These are phyloP conservation scores for Cyphomyrus plagiostoma DNA, from an alignment of 2,113 vertebrate genomes.

Conservation along the genomic window DNA sequence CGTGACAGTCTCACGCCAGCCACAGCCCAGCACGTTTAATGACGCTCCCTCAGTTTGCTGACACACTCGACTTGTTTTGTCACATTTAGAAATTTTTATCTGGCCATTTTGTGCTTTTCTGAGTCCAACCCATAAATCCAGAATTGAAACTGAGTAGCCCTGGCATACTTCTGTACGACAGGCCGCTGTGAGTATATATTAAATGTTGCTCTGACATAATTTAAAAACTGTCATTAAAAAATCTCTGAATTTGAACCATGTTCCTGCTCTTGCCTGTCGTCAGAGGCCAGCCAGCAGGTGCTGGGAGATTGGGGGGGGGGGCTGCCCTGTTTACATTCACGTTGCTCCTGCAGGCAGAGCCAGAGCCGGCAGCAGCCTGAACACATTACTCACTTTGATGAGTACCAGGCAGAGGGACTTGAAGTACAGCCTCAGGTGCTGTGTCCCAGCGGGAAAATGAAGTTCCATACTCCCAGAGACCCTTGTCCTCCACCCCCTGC, in stretches of 20 bases:
- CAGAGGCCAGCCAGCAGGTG: constrained; percentile 8
- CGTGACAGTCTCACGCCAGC: too few species aligned
- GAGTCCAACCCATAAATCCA: neutral
- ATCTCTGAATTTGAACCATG: neutral
- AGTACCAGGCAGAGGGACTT: constrained; percentile 21
- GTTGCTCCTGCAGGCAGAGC: constrained; percentile 16
- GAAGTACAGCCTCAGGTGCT: constrained; percentile 18
- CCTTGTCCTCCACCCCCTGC: neutral
- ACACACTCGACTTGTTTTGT: neutral
- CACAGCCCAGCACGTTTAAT: neutral
- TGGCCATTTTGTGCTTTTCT: neutral
- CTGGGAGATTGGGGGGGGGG: constrained; percentile 18
- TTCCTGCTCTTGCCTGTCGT: neutral
- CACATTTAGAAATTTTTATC: neutral
- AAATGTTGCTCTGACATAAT: neutral
- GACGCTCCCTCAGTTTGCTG: neutral
- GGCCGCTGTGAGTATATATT: neutral
- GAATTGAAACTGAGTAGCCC: neutral
- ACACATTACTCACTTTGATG: constrained; percentile 24
- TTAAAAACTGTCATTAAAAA: neutral
- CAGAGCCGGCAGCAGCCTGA: constrained; percentile 18
- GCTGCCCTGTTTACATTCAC: constrained; percentile 19
- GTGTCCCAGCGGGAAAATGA: neutral
- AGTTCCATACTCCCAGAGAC: neutral
- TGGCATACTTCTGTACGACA: neutral